Conservation (phyloP, 2,797 vertebrate genomes). For the Myiotriccus ornatus region DNA sequence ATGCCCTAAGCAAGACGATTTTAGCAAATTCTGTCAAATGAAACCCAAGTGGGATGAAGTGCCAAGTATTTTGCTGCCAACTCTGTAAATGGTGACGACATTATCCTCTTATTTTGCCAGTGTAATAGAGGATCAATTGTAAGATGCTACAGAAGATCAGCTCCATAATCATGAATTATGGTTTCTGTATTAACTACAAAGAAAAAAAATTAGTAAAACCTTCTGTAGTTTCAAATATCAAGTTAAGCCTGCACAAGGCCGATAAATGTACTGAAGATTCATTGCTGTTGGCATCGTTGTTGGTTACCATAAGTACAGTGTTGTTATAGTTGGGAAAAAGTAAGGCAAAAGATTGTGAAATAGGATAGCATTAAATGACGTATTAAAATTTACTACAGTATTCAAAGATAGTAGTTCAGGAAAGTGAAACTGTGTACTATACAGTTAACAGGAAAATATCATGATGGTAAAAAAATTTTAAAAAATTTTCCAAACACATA, state of each 20-base stretch:
- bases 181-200: conserved; percentile 67
- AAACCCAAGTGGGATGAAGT: conserved; percentile 50
- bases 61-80: conserved; percentile 70
- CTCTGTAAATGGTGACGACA: conserved; percentile 56
- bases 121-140: conserved; percentile 72
- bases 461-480: background rate
- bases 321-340: background rate
- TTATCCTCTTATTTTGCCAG: conserved; percentile 69
- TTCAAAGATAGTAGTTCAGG: background rate
- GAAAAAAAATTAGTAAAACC: conserved; percentile 61
- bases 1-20: conserved; percentile 51
- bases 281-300: background rate
- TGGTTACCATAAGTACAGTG: background rate
- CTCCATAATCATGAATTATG: conserved; percentile 72
- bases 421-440: background rate
- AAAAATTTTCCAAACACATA: background rate
- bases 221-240: conserved; percentile 64
- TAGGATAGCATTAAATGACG: background rate
- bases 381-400: background rate
- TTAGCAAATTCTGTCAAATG: conserved; percentile 64
- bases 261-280: conserved; percentile 42
- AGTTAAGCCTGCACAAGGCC: conserved; percentile 39
- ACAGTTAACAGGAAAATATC: background rate
- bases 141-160: conserved; percentile 64
- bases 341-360: background rate